Evolutionary conservation across 2,797 vertebrate species (phyloP).

Genomic region (Enteromius paludinosus): DNA sequence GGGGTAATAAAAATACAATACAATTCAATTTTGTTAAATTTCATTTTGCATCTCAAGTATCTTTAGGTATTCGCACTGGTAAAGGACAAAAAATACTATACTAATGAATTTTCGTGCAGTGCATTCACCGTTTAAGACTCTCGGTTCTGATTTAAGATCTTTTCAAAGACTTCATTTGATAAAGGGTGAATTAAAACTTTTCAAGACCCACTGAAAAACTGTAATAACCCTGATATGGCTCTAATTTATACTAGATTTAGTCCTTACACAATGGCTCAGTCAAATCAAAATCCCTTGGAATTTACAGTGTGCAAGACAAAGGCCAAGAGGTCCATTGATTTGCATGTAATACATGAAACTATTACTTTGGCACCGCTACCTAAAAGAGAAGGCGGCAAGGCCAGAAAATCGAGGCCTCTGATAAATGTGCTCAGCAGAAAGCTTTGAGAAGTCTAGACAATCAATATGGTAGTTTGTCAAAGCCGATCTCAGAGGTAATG

Average conservation of each 20-base stretch:
- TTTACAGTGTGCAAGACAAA: constrained; percentile 72
- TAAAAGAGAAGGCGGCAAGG: constrained; percentile 83
- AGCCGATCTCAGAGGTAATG: constrained; percentile 82
- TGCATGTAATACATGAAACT: constrained; percentile 98
- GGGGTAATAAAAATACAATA: not conserved
- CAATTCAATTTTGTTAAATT: not conserved
- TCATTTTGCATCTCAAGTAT: not conserved
- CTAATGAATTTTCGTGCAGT: not conserved
- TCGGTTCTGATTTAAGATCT: not conserved
- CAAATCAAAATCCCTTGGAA: constrained; percentile 74
- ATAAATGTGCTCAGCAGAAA: constrained; percentile 90
- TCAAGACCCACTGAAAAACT: not conserved
- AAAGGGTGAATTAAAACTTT: not conserved
- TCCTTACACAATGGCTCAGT: constrained; percentile 63
- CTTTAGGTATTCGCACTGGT: not conserved
- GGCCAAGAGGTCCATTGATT: constrained; percentile 96
- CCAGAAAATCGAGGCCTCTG: constrained; percentile 85
- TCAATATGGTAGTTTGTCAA: constrained; percentile 98
- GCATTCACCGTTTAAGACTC: not conserved
- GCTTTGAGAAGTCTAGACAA: constrained; percentile 79
- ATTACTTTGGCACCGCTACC: constrained; percentile 90
- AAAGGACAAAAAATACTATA: not conserved
- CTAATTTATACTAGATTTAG: constrained; percentile 20
- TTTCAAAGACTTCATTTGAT: not conserved
- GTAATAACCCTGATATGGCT: not conserved